Conservation (phyloP, 1,140 invertebrate species). For the Trichonephila clavata region DNA sequence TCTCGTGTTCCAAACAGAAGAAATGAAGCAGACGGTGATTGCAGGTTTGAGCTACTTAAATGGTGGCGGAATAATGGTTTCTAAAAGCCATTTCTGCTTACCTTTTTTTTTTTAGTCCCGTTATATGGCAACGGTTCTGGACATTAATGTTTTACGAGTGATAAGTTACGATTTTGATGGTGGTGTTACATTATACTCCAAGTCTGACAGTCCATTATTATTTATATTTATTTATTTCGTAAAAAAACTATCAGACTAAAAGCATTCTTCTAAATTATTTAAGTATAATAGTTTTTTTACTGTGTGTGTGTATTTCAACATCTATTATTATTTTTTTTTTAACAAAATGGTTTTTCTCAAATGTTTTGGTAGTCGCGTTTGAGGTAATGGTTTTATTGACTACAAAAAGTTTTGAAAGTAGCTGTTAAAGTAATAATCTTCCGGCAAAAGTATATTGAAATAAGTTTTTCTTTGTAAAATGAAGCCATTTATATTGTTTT, state of each 20-base stretch:
- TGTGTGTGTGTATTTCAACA: too few relatives aligned
- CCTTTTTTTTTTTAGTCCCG: background rate
- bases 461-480: too few relatives aligned
- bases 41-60: slow-evolving; percentile 43
- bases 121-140: slow-evolving; percentile 21
- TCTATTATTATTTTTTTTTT: background rate
- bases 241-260: background rate
- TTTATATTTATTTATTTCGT: slow-evolving; percentile 31
- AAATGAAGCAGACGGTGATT: slow-evolving; percentile 42
- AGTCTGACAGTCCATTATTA: slow-evolving; percentile 2
- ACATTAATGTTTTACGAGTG: slow-evolving; percentile 11
- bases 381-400: background rate
- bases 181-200: slow-evolving; percentile 8
- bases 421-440: too few relatives aligned
- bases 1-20: background rate
- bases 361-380: background rate
- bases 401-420: background rate
- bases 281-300: background rate
- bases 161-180: slow-evolving; percentile 43
- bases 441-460: too few relatives aligned
- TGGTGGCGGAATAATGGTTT: slow-evolving; percentile 35
- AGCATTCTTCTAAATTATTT: slow-evolving; percentile 20
- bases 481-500: too few relatives aligned
- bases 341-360: background rate
- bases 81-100: slow-evolving; percentile 13